phyloP scores from a whole-genome alignment of 1,140 invertebrate species.

The Cotesia typhae region DNA sequence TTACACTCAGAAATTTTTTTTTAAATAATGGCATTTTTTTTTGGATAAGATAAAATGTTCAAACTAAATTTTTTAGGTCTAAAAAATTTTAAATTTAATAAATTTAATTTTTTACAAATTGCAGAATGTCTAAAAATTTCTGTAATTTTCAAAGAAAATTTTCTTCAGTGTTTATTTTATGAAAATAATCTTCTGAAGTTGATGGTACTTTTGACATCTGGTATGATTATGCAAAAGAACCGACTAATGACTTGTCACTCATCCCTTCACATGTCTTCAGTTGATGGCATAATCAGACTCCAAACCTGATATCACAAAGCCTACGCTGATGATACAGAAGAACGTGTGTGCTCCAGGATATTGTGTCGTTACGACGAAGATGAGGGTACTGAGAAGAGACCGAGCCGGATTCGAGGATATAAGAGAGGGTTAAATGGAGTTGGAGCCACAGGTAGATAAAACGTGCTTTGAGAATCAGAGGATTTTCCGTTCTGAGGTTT shows the following conservation, averaged over 20 bases:
- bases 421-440: not conserved
- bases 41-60: too few species aligned
- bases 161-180: too few species aligned
- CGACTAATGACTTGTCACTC: conserved; percentile 9
- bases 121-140: too few species aligned
- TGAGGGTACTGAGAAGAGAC: not conserved
- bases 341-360: conserved; percentile 27
- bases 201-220: conserved; percentile 2
- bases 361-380: conserved; percentile 13
- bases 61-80: too few species aligned
- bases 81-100: too few species aligned
- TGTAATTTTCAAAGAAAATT: too few species aligned
- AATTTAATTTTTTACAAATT: too few species aligned
- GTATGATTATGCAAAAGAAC: not conserved
- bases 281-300: conserved; percentile 23
- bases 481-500: not conserved
- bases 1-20: too few species aligned
- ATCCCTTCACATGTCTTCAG: conserved; percentile 18
- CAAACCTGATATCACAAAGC: conserved; percentile 29
- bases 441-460: conserved; percentile 23
- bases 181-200: too few species aligned
- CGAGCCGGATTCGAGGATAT: too few species aligned
- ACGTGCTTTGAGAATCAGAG: conserved; percentile 20
- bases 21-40: too few species aligned
- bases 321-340: conserved; percentile 31